These are phyloP conservation scores for Polietes domitor DNA, from an alignment of 2,888 invertebrate genomes.

Conservation along the genomic window DNA sequence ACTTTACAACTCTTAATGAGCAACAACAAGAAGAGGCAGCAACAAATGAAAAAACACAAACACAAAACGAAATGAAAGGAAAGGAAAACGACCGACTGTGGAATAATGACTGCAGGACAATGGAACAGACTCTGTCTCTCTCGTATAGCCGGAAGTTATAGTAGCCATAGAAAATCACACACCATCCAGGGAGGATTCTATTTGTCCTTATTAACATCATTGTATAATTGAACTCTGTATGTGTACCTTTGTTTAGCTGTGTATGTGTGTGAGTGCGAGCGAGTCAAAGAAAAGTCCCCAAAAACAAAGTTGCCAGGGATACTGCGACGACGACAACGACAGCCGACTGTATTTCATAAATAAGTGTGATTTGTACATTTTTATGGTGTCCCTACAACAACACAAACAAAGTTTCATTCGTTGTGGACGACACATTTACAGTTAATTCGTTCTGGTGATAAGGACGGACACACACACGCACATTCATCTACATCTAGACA, in stretches of 20 bases:
- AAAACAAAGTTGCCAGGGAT: conserved; percentile 14
- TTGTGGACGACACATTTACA: conserved; percentile 4
- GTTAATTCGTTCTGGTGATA: conserved; percentile 12
- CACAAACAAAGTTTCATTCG: conserved; percentile 12
- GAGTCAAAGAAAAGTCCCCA: not conserved
- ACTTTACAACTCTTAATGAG: conserved; percentile 51
- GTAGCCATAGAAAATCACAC: conserved; percentile 40
- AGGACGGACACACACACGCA: not conserved
- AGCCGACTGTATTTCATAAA: conserved; percentile 11
- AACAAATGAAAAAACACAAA: conserved; percentile 14
- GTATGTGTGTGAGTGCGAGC: not conserved
- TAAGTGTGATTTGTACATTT: conserved; percentile 35
- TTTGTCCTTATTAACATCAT: conserved; percentile 37
- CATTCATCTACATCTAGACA: not conserved
- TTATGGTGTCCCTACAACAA: not conserved
- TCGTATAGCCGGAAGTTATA: conserved; percentile 56
- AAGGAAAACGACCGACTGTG: conserved; percentile 21
- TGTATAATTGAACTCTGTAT: not conserved
- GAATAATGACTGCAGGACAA: conserved; percentile 11
- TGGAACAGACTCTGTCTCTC: not conserved
- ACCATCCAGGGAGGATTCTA: not conserved
- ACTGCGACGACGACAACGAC: not conserved
- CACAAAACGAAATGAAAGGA: conserved; percentile 3
- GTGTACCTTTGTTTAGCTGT: not conserved
- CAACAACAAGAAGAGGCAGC: conserved; percentile 30